Evolutionary conservation across 2,113 vertebrate species (phyloP).

Genomic region (Regulus satrapa): DNA sequence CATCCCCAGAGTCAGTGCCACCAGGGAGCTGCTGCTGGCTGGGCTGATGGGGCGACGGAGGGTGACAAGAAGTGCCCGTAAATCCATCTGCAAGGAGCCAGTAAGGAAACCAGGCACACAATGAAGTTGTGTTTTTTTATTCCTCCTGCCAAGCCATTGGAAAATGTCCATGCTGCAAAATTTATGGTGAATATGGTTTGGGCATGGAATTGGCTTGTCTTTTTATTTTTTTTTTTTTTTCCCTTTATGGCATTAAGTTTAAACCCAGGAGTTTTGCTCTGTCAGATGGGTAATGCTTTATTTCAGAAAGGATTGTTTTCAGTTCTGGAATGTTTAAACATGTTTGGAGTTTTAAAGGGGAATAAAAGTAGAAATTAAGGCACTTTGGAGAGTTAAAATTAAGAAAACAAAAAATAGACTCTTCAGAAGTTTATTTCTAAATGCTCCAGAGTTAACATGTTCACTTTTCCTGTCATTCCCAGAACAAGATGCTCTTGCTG

Average conservation of each 20-base stretch:
- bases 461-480: neutral
- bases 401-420: neutral
- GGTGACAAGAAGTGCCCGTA: neutral
- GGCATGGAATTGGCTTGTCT: neutral
- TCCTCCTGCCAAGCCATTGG: fast-evolving
- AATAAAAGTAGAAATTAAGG: neutral
- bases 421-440: neutral
- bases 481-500: neutral
- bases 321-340: neutral
- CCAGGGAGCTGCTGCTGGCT: neutral
- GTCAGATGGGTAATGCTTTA: neutral
- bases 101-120: neutral
- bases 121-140: fast-evolving
- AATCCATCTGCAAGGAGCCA: neutral
- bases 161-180: neutral
- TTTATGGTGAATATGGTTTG: neutral
- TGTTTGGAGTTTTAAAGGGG: neutral
- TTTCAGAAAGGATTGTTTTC: neutral
- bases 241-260: fast-evolving
- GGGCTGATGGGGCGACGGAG: fast-evolving
- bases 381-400: neutral
- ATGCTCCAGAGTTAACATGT: neutral
- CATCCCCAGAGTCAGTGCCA: neutral
- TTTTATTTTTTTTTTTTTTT: neutral
- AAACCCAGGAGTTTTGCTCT: neutral